These are phyloP conservation scores for Acromyrmex charruanus DNA, from an alignment of 1,140 invertebrate genomes.

Conservation along the genomic window DNA sequence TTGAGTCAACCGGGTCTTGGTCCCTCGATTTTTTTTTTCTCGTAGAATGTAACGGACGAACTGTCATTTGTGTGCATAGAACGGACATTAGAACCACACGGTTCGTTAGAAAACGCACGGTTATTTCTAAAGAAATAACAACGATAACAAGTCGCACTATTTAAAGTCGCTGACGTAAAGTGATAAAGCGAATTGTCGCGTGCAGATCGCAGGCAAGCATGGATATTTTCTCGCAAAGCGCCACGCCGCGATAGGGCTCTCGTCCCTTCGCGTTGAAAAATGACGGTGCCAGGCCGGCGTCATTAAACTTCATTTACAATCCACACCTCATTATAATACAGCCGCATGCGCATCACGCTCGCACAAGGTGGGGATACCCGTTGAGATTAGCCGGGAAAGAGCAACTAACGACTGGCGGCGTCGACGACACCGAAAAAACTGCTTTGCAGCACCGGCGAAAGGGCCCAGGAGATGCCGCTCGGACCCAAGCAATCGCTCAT, in stretches of 20 bases:
- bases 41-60: slow-evolving; percentile 80
- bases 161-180: slow-evolving; percentile 36
- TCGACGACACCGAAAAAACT: slow-evolving; percentile 79
- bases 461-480: slow-evolving; percentile 62
- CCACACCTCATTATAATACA: slow-evolving; percentile 84
- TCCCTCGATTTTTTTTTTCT: slow-evolving; percentile 67
- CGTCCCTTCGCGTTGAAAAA: slow-evolving; percentile 75
- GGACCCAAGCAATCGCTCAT: slow-evolving; percentile 77
- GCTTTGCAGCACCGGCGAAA: slow-evolving; percentile 74
- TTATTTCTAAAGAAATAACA: slow-evolving; percentile 42
- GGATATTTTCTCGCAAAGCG: slow-evolving; percentile 8
- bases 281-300: slow-evolving; percentile 73
- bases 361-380: slow-evolving; percentile 70
- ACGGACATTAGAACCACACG: neutral
- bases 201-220: slow-evolving; percentile 38
- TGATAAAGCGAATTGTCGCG: slow-evolving; percentile 60
- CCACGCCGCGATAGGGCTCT: slow-evolving; percentile 49
- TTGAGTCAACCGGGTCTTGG: slow-evolving; percentile 82
- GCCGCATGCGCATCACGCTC: slow-evolving; percentile 68
- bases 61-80: slow-evolving; percentile 47
- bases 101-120: neutral
- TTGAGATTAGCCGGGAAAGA: slow-evolving; percentile 82
- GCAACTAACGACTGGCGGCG: slow-evolving; percentile 82
- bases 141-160: slow-evolving; percentile 40
- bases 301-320: slow-evolving; percentile 86